phyloP scores from a whole-genome alignment of 1,140 invertebrate genomes.

The Drosophila arizonae region DNA sequence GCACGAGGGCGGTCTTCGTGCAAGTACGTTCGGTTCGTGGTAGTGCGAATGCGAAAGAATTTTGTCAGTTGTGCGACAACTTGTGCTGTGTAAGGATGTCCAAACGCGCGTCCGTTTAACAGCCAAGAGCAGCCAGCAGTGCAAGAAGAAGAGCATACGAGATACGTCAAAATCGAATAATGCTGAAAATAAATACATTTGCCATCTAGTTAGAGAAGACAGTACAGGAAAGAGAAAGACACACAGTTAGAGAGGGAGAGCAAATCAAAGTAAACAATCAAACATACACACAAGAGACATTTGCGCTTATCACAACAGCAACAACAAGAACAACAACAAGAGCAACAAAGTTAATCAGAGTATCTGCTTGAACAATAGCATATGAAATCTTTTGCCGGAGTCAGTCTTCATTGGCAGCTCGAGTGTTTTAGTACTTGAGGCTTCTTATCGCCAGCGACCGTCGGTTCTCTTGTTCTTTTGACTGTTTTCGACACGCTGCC shows the following conservation, averaged over 20 bases:
- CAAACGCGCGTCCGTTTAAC: slow-evolving; percentile 70
- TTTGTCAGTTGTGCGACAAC: slow-evolving; percentile 80
- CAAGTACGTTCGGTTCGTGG: slow-evolving; percentile 6
- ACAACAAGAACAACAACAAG: slow-evolving; percentile 15
- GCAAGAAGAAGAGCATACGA: slow-evolving; percentile 25
- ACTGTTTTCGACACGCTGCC: slow-evolving; percentile 30
- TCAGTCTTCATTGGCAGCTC: slow-evolving; percentile 30
- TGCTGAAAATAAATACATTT: slow-evolving; percentile 7
- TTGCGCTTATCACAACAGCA: slow-evolving; percentile 46
- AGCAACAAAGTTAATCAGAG: slow-evolving; percentile 24
- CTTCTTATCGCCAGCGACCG: slow-evolving; percentile 24
- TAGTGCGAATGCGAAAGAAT: slow-evolving; percentile 63
- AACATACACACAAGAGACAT: slow-evolving; percentile 19
- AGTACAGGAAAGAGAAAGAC: slow-evolving; percentile 9
- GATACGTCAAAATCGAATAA: slow-evolving; percentile 38
- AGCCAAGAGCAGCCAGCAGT: slow-evolving; percentile 9
- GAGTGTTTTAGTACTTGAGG: slow-evolving; percentile 13
- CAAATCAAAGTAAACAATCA: slow-evolving; percentile 26
- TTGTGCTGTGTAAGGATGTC: slow-evolving; percentile 76
- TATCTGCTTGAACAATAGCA: slow-evolving; percentile 21
- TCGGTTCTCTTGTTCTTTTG: slow-evolving; percentile 14
- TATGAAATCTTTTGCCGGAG: slow-evolving; percentile 4
- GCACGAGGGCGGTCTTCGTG: slow-evolving; percentile 38
- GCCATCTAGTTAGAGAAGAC: too few relatives aligned
- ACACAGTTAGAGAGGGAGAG: slow-evolving; percentile 5